Evolutionary conservation across 1,140 invertebrate genomes (phyloP).

Genomic region (Carposina sasakii): DNA sequence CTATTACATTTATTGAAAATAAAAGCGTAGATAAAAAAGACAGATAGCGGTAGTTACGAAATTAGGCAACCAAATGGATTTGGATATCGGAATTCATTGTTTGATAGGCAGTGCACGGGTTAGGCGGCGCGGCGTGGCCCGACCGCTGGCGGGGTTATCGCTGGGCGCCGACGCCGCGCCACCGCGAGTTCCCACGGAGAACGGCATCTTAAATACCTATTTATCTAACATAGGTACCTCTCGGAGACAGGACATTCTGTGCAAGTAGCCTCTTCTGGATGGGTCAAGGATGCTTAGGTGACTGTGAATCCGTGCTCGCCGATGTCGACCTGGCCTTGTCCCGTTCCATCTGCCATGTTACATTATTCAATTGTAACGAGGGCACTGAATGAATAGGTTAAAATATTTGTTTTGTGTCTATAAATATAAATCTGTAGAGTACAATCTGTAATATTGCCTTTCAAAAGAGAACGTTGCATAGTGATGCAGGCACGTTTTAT

Average conservation of each 20-base stretch:
- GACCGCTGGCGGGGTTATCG: slow-evolving; percentile 50
- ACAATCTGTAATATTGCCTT: too few species aligned
- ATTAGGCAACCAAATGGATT: slow-evolving; percentile 66
- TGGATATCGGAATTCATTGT: slow-evolving; percentile 66
- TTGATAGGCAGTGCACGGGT: slow-evolving; percentile 55
- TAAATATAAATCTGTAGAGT: too few species aligned
- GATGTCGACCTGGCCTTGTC: slow-evolving; percentile 55
- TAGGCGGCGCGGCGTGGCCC: slow-evolving; percentile 20
- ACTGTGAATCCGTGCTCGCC: slow-evolving; percentile 54
- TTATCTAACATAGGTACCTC: slow-evolving; percentile 63
- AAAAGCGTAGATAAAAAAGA: slow-evolving; percentile 63
- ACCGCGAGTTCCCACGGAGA: slow-evolving; percentile 67
- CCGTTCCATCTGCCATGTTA: slow-evolving; percentile 40
- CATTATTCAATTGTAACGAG: slow-evolving; percentile 40
- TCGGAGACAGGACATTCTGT: slow-evolving; percentile 60
- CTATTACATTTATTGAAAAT: slow-evolving; percentile 54
- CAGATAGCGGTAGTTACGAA: slow-evolving; percentile 58
- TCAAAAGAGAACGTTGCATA: too few species aligned
- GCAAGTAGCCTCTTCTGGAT: slow-evolving; percentile 70
- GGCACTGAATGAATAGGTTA: slow-evolving; percentile 6
- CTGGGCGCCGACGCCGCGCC: slow-evolving; percentile 47
- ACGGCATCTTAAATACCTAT: slow-evolving; percentile 69
- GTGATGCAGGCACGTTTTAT: too few species aligned
- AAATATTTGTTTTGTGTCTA: too few species aligned
- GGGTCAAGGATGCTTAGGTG: slow-evolving; percentile 67